phyloP scores from a whole-genome alignment of 2,113 vertebrate species.

The Camelus dromedarius region DNA sequence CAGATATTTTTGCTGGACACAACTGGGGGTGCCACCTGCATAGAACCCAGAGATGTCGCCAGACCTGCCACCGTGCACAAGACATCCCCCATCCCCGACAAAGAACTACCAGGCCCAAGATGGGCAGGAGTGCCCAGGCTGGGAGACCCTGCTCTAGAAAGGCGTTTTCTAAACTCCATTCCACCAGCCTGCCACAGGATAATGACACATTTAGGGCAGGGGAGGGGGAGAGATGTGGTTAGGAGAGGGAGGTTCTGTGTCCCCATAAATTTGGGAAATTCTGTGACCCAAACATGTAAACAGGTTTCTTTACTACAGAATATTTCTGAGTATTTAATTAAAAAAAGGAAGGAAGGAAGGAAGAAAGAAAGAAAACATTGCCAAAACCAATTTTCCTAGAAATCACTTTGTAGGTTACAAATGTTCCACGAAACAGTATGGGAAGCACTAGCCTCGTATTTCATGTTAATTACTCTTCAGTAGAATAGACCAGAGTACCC shows the following conservation, averaged over 20 bases:
- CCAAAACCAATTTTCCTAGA: slow-evolving; percentile 26
- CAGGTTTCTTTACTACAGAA: not conserved
- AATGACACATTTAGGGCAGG: not conserved
- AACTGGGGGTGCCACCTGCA: accelerated
- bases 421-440: not conserved
- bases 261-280: not conserved
- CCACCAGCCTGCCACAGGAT: too few species aligned
- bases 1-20: not conserved
- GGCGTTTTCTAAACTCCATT: not conserved
- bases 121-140: not conserved
- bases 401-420: not conserved
- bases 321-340: not conserved
- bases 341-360: not conserved
- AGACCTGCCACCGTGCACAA: not conserved
- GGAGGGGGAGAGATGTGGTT: not conserved
- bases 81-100: not conserved
- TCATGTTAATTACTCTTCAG: not conserved
- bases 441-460: not conserved
- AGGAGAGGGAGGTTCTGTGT: not conserved
- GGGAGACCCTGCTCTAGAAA: not conserved
- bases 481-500: not conserved
- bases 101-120: not conserved
- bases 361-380: not conserved
- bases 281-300: not conserved
- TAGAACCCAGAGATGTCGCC: not conserved